Percentiles rank a stretch among this genome's conserved stretches.
Conservation (phyloP, 2,113 vertebrate species). For the Eudyptes chrysolophus region DNA sequence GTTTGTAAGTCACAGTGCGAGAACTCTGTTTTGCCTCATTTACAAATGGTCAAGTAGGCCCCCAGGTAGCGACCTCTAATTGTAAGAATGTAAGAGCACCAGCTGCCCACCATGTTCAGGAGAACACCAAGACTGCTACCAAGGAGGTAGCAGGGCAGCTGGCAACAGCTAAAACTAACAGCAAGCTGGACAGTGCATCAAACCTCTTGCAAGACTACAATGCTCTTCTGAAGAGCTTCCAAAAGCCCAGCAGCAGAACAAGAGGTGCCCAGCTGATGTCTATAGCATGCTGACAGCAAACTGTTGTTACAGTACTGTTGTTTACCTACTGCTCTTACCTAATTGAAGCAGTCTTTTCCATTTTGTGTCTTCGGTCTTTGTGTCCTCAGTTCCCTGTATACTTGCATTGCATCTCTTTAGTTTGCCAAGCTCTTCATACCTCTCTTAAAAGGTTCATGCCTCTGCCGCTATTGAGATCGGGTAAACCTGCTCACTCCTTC, state of each 20-base stretch:
- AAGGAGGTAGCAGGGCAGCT: background rate
- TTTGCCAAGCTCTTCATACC: background rate
- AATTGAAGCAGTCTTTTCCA: too few relatives aligned
- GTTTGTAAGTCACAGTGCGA: background rate
- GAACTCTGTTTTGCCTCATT: background rate
- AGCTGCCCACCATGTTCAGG: rapidly evolving
- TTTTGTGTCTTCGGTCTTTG: rapidly evolving
- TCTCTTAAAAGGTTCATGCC: background rate
- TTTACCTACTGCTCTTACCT: background rate
- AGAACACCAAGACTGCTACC: background rate
- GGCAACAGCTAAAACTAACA: background rate
- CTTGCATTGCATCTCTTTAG: background rate
- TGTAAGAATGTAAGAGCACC: background rate
- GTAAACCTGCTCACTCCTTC: background rate
- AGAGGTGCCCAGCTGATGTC: too few relatives aligned
- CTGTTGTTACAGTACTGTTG: background rate
- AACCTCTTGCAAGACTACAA: background rate
- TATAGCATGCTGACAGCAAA: rapidly evolving
- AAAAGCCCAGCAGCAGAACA: background rate
- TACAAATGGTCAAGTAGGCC: background rate
- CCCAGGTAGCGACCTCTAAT: background rate
- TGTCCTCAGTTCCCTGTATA: background rate
- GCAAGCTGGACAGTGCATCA: background rate
- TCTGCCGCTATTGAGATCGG: background rate
- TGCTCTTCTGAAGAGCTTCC: background rate